phyloP scores from a whole-genome alignment of 2,888 invertebrate genomes.

The Anarsia innoxiella region DNA sequence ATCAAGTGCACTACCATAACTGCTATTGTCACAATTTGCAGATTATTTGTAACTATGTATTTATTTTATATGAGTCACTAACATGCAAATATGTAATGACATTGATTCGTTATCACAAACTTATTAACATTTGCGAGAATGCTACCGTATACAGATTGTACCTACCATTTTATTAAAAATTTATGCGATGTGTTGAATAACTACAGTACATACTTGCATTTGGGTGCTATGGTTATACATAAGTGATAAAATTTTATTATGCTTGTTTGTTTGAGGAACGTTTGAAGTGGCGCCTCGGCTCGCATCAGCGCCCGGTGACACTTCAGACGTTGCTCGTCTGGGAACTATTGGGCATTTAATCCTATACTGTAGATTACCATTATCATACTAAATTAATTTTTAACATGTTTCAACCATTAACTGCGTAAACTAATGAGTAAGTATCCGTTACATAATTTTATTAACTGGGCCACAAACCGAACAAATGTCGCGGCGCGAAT shows the following conservation, averaged over 20 bases:
- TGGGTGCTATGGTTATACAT: conserved; percentile 74
- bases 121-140: conserved; percentile 66
- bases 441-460: conserved; percentile 58
- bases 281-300: conserved; percentile 36
- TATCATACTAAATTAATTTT: conserved; percentile 74
- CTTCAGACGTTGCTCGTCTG: conserved; percentile 58
- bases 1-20: conserved; percentile 72
- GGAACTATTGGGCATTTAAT: conserved; percentile 77
- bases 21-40: conserved; percentile 69
- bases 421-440: conserved; percentile 69
- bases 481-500: conserved; percentile 69
- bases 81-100: conserved; percentile 75
- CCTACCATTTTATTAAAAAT: conserved; percentile 38
- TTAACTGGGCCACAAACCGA: conserved; percentile 63
- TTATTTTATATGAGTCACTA: conserved; percentile 75
- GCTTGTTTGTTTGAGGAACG: conserved; percentile 65
- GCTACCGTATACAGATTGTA: conserved; percentile 47
- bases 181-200: conserved; percentile 57
- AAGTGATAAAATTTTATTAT: conserved; percentile 66
- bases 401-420: conserved; percentile 74
- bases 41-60: conserved; percentile 73
- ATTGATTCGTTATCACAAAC: conserved; percentile 55
- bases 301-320: conserved; percentile 21
- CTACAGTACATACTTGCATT: conserved; percentile 75
- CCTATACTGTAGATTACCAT: conserved; percentile 73